phyloP scores from a whole-genome alignment of 2,113 vertebrate species.

The Myxocyprinus asiaticus region DNA sequence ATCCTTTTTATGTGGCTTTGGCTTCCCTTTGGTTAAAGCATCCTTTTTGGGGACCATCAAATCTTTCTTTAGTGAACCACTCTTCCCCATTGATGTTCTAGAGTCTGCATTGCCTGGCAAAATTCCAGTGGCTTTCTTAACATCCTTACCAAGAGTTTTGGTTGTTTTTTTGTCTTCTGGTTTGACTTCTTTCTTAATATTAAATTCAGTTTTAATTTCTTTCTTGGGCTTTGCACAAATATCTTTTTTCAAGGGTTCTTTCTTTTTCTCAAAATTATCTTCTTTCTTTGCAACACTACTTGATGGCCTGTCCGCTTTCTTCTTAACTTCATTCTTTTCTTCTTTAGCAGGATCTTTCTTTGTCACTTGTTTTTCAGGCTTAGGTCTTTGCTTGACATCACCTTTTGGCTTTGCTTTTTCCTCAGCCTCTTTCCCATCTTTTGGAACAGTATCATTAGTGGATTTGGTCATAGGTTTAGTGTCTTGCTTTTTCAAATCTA shows the following conservation, averaged over 20 bases:
- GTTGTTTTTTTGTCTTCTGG: conserved; percentile 70
- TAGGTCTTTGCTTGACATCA: conserved; percentile 67
- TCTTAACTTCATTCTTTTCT: conserved; percentile 70
- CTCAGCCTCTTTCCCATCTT: conserved; percentile 65
- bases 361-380: conserved; percentile 61
- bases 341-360: conserved; percentile 80
- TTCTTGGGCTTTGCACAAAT: conserved; percentile 71
- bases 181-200: conserved; percentile 72
- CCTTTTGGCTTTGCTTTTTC: conserved; percentile 73
- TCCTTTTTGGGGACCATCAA: conserved; percentile 67
- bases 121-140: conserved; percentile 59
- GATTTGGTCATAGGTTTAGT: conserved; percentile 71
- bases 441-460: conserved; percentile 54
- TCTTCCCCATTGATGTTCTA: conserved; percentile 59
- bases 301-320: conserved; percentile 71
- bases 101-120: conserved; percentile 31
- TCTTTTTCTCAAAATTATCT: conserved; percentile 66
- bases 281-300: conserved; percentile 62
- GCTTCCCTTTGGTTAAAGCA: conserved; percentile 55
- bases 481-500: conserved; percentile 71
- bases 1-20: conserved; percentile 65
- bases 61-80: conserved; percentile 63
- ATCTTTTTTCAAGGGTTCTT: conserved; percentile 67
- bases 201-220: conserved; percentile 72
- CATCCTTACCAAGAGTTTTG: conserved; percentile 65